Evolutionary conservation across 2,888 invertebrate species (phyloP), one percentile per base, ranked within the genome.

Genomic region (Dynastes tityus): DNA sequence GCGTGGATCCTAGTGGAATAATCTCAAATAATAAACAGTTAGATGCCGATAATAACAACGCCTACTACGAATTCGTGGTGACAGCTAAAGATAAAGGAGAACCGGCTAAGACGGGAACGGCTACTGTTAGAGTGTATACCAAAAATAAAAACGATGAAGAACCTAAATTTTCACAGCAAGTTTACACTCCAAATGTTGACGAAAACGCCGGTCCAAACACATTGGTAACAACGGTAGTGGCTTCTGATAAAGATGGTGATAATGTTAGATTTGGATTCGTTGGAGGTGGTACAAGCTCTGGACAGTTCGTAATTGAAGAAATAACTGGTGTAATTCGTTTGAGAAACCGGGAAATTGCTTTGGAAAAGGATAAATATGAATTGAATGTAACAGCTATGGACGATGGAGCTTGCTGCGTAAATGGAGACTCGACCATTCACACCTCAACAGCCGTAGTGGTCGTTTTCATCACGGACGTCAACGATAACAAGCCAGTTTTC

Each of bases 71-170:
- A 88, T 97, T 98, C 86, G 93, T 92, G 45, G 97, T 98, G 29
- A 97, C 97, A 2, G 98, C 98, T 8, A 96, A 95, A 87, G 98
- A 98, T 87, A 97, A 96, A 89, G 98, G 98, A 4, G 96, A 96
- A 87, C 97, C 98, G 0, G 92, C 97, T 0, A 96, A 96, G 88
- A 97, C 96, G 0, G 98, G 98, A 68, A 95, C 95, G 0, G 98
- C 98, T 0, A 98, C 97, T 0, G 98, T 98, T 16, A 92, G 98
- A 78, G 94, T 98, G 78, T 98, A 98, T 87, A 98, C 98, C n/a
- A 97, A 97, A 86, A 98, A 98, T 87, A 98, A 98, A 89, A 98
- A 98, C 89, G 98, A 98, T 87, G 98, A 98, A 89, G 96, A 97
- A 86, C 98, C 98, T 0, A 97, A 97, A 88, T 98, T 98, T 88